Evolutionary conservation across 2,113 vertebrate genomes (phyloP), one percentile per base, ranked within the genome.

Genomic region (Fulica atra): DNA sequence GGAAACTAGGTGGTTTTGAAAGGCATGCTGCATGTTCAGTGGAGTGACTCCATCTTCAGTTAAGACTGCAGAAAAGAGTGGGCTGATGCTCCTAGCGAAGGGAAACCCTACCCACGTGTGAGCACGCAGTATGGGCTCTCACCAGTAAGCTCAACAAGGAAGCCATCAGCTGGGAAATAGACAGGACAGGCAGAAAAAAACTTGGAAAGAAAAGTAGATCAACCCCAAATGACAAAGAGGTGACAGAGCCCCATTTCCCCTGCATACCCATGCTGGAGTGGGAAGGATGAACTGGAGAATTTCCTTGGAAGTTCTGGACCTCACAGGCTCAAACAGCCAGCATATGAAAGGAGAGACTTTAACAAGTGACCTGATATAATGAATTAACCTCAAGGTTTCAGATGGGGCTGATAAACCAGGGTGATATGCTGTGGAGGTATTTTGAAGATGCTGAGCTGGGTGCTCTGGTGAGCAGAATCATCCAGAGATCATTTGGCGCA

Each of bases 231-330:
- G 3, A 64, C 7, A 13, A 69, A 73, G 79, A 9, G 0, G 2
- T 7, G 44, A 61, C 13, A 0, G 1, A 85, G 40, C 56, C 59
- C 24, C 8, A 23, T 38, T 46, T 93, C 44, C 53, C 38, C 42
- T 31, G 35, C 24, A 57, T 13, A 60, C n/a, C 57, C 28, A 16
- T 7, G 48, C 40, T 28, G 59, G n/a, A 77, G 66, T 50, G 29
- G 54, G 68, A 95, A 50, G 51, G 72, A 70, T 25, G 44, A 82
- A 50, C 28, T 0, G 0, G 66, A 71, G 63, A 79, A 79, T 81
- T 95, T 74, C 81, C 73, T 95, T 89, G 91, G 73, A 87, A 93
- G 93, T 90, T 77, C 71, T 88, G 88, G 78, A 88, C 90, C 85
- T 88, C 94, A 40, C 74, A 95, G 95, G 85, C 88, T 94, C 79